A percentile compares a stretch with the other conserved stretches of the same genome.
phyloP scores from a whole-genome alignment of 2,888 invertebrate genomes.

The Dasypolia templi region DNA sequence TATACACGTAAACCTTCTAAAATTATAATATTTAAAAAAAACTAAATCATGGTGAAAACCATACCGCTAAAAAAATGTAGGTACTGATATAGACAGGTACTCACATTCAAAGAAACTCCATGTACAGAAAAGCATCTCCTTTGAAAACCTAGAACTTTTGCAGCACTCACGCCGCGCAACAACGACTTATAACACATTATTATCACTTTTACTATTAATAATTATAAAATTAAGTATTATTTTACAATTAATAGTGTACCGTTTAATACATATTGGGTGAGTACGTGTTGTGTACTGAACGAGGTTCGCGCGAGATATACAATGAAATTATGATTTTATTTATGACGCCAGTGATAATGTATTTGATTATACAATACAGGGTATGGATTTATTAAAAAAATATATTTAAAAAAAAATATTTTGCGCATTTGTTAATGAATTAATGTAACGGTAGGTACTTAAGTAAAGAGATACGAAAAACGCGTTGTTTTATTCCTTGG shows the following conservation, averaged over 20 bases:
- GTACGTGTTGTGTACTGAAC: conserved; percentile 69
- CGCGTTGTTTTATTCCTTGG: no score
- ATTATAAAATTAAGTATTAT: conserved; percentile 24
- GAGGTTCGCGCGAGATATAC: conserved; percentile 66
- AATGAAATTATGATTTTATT: conserved; percentile 69
- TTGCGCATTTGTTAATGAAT: not conserved
- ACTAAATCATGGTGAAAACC: no score
- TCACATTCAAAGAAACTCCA: conserved; percentile 75
- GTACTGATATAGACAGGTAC: conserved; percentile 53
- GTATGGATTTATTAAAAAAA: conserved; percentile 35
- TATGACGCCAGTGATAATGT: conserved; percentile 73
- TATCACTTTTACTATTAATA: conserved; percentile 51
- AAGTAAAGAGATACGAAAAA: no score
- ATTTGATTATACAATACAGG: conserved; percentile 65
- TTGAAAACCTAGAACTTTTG: conserved; percentile 64
- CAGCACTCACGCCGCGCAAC: conserved; percentile 69
- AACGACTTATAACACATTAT: conserved; percentile 80
- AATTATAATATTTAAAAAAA: no score
- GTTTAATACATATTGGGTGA: conserved; percentile 48
- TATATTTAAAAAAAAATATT: conserved; percentile 3
- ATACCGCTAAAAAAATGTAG: no score
- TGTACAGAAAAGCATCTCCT: conserved; percentile 78
- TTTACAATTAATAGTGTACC: conserved; percentile 36
- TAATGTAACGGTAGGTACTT: not conserved
- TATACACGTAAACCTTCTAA: no score